A percentile compares a stretch with the other conserved stretches of the same genome.
phyloP scores from a whole-genome alignment of 2,113 vertebrate genomes.

The Ginglymostoma cirratum region DNA sequence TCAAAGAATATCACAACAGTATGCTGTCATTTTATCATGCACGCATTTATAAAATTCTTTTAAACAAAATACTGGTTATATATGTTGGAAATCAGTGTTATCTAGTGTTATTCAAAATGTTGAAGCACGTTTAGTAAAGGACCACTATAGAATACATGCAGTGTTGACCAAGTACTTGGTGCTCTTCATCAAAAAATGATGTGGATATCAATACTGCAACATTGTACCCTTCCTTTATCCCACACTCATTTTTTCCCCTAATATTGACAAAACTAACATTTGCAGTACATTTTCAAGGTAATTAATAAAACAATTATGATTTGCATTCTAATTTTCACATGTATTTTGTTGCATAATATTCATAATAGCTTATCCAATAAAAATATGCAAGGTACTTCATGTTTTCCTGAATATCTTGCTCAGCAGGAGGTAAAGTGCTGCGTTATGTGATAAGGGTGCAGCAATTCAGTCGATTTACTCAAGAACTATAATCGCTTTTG shows the following conservation, averaged over 20 bases:
- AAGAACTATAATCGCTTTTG: not conserved
- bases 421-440: not conserved
- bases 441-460: not conserved
- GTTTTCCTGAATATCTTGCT: conserved; percentile 8
- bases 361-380: conserved; percentile 16
- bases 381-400: not conserved
- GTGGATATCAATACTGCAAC: not conserved
- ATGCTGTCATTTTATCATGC: not conserved
- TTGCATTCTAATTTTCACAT: conserved; percentile 21
- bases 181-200: conserved; percentile 15
- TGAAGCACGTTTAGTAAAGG: conserved; percentile 2
- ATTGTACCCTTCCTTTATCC: not conserved
- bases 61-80: not conserved
- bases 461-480: not conserved
- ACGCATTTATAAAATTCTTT: not conserved
- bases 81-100: not conserved
- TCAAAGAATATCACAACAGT: not conserved
- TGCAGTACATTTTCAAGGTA: not conserved
- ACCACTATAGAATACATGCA: conserved; percentile 7
- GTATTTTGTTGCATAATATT: conserved; percentile 24
- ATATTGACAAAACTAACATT: conserved; percentile 15
- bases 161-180: conserved; percentile 7
- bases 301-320: conserved; percentile 27
- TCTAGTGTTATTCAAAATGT: conserved; percentile 1
- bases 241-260: not conserved